Base-by-base conservation (phyloP, 1,140 invertebrate genomes). In the Octopus sinensis region DNA sequence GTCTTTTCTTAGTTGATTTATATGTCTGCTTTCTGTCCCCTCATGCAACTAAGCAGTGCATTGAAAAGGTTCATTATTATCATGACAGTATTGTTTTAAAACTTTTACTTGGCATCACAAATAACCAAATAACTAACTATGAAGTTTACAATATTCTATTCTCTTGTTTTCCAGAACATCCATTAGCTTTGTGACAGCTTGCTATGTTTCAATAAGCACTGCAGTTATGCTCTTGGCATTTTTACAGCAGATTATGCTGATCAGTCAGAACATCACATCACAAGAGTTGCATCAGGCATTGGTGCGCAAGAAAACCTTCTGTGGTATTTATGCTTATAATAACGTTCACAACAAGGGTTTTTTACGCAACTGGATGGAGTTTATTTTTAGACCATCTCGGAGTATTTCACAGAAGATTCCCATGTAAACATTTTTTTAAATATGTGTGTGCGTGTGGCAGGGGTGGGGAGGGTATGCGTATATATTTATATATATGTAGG, bases 181-280 rank as follows among this genome's bases (percentile, higher is more conserved):
- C 6, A 53, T 87, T 12, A 81, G 85, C 78, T 89, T 88, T 84
- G 89, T 89, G 9, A 83, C 81, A 54, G 84, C 83, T 1, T 82
- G 83, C 17, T 88, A 88, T 82, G 82, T 84, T 1, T 53, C 86
- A 9, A 56, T 86, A 12, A 82, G 82, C 13, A 78, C 83, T 6
- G 13, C 76, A 10, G 13, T 86, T 13, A 86, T 89, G 83, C 76
- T 68, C 17, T 76, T 88, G 43, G 83, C 84, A 5, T 82, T 90
- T 9, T 10, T 89, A 1, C 85, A 87, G 51, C 89, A 90, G 83
- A 5, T 86, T 4, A 17, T 89, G 1, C 84, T 89, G 53, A 89
- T 90, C 80, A 87, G 86, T 68, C 89, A 90, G 81, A 89, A 90
- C 79, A 12, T 87, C 5, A 90, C 89, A 0, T 86, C 85, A 3